Percentiles rank a stretch among this genome's conserved stretches.
Evolutionary conservation across 2,888 invertebrate genomes (phyloP).

Genomic region (Loripinus fragilis): DNA sequence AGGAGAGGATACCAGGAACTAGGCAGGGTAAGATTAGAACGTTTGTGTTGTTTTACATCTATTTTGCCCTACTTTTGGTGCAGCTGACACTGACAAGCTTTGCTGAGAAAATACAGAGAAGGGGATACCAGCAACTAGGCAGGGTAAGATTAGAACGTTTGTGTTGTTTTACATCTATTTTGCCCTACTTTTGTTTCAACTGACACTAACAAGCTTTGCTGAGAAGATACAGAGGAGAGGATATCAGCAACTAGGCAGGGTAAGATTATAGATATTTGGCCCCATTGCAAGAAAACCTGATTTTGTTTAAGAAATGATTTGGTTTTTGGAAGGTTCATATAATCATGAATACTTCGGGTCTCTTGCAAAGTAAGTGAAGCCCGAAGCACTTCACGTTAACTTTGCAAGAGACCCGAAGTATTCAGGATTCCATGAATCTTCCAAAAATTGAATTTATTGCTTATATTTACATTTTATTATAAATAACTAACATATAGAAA

Average conservation of each 20-base stretch:
- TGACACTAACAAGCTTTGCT: constrained; percentile 71
- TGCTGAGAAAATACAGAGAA: constrained; percentile 65
- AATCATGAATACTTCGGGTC: too few relatives aligned
- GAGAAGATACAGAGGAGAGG: constrained; percentile 66
- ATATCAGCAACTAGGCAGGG: constrained; percentile 65
- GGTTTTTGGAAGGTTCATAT: too few relatives aligned
- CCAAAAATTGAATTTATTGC: too few relatives aligned
- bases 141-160: constrained; percentile 62
- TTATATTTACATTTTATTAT: too few relatives aligned
- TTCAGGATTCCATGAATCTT: too few relatives aligned
- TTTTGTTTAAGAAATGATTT: too few relatives aligned
- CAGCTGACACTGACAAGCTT: constrained; percentile 70
- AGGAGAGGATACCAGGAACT: constrained; percentile 65
- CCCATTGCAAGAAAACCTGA: too few relatives aligned
- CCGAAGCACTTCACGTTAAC: too few relatives aligned
- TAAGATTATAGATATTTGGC: too few relatives aligned
- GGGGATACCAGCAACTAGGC: constrained; percentile 67
- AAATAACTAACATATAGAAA: too few relatives aligned
- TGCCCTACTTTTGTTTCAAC: constrained; percentile 64
- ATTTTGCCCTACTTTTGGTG: constrained; percentile 66
- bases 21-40: constrained; percentile 59
- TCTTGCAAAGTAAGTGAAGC: too few relatives aligned
- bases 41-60: constrained; percentile 70
- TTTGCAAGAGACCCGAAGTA: too few relatives aligned
- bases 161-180: constrained; percentile 70